Evolutionary conservation across 2,113 vertebrate species (phyloP), one percentile per base, ranked within the genome.

Genomic region (Phalacrocorax carbo): DNA sequence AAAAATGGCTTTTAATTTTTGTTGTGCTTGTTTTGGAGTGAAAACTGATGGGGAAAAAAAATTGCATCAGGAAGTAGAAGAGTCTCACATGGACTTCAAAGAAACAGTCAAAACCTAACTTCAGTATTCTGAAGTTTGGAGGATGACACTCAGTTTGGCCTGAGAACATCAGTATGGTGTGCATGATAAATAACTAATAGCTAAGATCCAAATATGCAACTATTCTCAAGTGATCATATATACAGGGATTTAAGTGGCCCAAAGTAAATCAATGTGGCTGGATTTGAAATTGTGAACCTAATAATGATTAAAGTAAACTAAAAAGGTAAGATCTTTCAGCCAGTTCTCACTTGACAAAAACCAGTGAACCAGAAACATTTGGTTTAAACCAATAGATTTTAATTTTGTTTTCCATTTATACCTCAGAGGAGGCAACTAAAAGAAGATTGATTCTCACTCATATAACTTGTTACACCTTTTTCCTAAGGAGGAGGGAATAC

Each of bases 71-170:
- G 23, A 81, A 80, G 51, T 26, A 73, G 13, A 49, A 78, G 82
- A 77, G 54, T 82, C 16, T 75, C 3, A 1, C 3, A 2, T 52
- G 32, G 25, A 20, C 12, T 21, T 55, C 0, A 0, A 65, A 61
- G 57, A 82, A 83, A n/a, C 13, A 40, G 38, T 60, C 64, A 46
- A 76, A 90, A 94, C 22, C 10, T 66, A 58, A 72, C 49, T 71
- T 84, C 2, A 65, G 52, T 26, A 34, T 69, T 23, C 40, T 69
- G 7, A 82, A 76, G 25, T 72, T 57, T 29, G 49, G 54, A 40
- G 69, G 16, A 64, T 40, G n/a, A 19, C 27, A 15, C 13, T 57
- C n/a, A 4, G 42, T 93, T 88, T 58, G 70, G 25, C 55, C 51
- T 42, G 42, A 81, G 64, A 9, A 72, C 26, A 34, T 61, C 10